Conservation (phyloP, 2,888 invertebrate species). For the Lasius fuliginosus region DNA sequence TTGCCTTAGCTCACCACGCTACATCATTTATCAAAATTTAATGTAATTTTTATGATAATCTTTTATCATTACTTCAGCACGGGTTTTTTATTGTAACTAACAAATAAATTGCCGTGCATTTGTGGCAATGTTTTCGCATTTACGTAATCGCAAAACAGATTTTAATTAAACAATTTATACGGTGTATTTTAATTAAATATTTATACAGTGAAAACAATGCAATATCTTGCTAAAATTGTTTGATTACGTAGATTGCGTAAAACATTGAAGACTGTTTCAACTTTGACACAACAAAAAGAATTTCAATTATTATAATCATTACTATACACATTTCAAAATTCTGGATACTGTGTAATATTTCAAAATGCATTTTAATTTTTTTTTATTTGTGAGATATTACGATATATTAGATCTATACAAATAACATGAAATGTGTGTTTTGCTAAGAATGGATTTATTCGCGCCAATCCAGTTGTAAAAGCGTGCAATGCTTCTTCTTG, state of each 20-base stretch:
- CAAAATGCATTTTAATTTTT: not conserved
- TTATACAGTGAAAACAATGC: not conserved
- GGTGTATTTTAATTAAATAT: not conserved
- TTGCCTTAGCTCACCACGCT: not conserved
- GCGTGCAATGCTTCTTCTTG: not conserved
- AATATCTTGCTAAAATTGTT: not conserved
- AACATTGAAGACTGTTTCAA: not conserved
- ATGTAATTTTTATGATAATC: not conserved
- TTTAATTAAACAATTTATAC: not conserved
- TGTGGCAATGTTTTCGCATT: not conserved
- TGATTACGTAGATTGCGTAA: not conserved
- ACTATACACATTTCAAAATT: not conserved
- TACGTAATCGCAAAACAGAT: not conserved
- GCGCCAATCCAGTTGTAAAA: not conserved
- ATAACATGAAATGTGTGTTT: not conserved
- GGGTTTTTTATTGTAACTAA: not conserved
- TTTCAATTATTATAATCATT: not conserved
- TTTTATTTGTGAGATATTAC: not conserved
- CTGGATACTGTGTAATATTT: not conserved
- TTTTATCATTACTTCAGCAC: not conserved
- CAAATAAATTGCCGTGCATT: not conserved
- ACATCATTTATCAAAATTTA: slow-evolving; percentile 7
- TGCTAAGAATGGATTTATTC: not conserved
- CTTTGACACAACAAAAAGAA: not conserved
- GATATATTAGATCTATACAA: not conserved